Evolutionary conservation across 2,888 invertebrate species (phyloP).

Genomic region (Brachycybe producta): DNA sequence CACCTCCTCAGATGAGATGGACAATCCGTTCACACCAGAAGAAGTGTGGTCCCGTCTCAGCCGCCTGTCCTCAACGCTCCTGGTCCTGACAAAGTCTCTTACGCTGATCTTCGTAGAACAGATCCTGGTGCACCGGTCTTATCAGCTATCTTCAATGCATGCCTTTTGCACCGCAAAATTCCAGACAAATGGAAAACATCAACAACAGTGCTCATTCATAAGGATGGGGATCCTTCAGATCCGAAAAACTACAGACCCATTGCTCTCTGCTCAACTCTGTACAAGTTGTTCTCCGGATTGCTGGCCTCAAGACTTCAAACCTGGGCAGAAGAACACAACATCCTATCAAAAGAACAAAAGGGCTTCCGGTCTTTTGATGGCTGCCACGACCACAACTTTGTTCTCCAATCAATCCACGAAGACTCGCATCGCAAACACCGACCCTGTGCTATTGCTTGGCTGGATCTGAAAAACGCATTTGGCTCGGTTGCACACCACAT

Average conservation of each 20-base stretch:
- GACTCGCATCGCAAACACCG: neutral
- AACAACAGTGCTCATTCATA: slow-evolving; percentile 24
- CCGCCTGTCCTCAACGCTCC: neutral
- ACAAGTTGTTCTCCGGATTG: slow-evolving; percentile 21
- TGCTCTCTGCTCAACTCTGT: slow-evolving; percentile 21
- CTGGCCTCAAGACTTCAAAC: slow-evolving; percentile 23
- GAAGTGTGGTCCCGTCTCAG: neutral
- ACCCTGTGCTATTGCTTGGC: neutral
- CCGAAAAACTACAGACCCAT: slow-evolving; percentile 27
- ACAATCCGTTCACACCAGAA: neutral
- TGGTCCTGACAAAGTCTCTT: neutral
- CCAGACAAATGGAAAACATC: slow-evolving; percentile 22
- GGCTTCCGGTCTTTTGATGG: slow-evolving; percentile 30
- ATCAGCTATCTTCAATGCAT: neutral
- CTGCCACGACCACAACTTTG: neutral
- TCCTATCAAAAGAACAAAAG: slow-evolving; percentile 28
- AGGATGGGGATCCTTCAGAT: slow-evolving; percentile 25
- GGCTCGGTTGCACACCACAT: slow-evolving; percentile 1
- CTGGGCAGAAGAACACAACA: slow-evolving; percentile 20
- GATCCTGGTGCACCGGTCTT: neutral
- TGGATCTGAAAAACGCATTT: slow-evolving; percentile 5
- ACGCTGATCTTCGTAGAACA: neutral
- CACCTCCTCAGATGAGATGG: neutral
- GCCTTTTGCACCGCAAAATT: slow-evolving; percentile 6
- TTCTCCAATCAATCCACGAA: neutral